These are phyloP conservation scores for Oreocharis arfaki DNA, from an alignment of 2,113 vertebrate species.

Conservation along the genomic window DNA sequence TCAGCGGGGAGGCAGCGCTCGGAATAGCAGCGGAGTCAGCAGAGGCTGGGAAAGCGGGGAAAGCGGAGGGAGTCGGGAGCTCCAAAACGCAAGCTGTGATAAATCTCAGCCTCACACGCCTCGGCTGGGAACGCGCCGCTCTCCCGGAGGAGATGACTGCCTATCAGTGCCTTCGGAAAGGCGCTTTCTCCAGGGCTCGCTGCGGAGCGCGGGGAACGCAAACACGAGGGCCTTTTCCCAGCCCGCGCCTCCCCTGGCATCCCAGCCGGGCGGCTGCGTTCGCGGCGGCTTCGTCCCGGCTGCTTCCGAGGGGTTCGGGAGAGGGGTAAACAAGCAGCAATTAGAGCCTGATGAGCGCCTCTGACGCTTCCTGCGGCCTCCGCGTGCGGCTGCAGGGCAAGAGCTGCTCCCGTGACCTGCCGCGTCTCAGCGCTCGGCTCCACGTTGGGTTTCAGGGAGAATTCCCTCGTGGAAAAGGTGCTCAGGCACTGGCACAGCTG, in stretches of 20 bases:
- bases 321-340: constrained; percentile 39
- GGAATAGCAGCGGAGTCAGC: not conserved
- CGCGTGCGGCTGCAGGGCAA: not conserved
- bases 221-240: constrained; percentile 9
- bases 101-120: constrained; percentile 35
- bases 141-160: not conserved
- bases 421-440: not conserved
- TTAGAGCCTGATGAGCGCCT: constrained; percentile 29
- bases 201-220: not conserved
- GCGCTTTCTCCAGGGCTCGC: constrained; percentile 28
- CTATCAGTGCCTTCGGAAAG: not conserved
- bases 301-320: constrained; percentile 17
- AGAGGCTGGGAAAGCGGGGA: not conserved
- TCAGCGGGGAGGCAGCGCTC: not conserved
- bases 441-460: rapidly evolving
- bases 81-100: not conserved
- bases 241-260: constrained; percentile 25
- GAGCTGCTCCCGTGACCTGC: not conserved
- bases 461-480: rapidly evolving
- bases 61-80: not conserved
- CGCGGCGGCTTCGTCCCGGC: not conserved
- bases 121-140: not conserved
- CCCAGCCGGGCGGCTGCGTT: not conserved
- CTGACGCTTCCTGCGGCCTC: not conserved
- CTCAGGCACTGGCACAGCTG: not conserved